A percentile compares a stretch with the other conserved stretches of the same genome.
Evolutionary conservation across 2,797 vertebrate genomes (phyloP).

Genomic region (Pteropus rufus): DNA sequence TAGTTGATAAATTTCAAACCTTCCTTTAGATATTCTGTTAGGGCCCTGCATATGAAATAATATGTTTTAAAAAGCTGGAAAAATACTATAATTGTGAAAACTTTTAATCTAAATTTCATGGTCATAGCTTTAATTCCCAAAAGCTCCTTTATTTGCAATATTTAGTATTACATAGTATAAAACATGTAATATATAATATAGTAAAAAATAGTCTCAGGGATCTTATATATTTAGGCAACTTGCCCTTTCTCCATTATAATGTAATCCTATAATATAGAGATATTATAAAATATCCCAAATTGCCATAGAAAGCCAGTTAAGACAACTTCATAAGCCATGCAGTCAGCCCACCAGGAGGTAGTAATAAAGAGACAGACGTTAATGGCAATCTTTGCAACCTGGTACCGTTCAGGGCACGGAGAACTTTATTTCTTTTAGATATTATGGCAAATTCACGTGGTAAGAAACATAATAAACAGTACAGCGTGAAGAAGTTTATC

Average conservation of each 20-base stretch:
- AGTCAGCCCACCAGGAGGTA: background rate
- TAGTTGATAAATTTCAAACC: background rate
- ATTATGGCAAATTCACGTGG: background rate
- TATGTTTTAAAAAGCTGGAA: background rate
- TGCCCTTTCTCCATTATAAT: background rate
- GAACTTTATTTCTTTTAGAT: background rate
- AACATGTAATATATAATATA: background rate
- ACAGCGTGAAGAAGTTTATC: background rate
- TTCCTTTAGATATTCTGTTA: background rate
- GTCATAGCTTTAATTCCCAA: background rate
- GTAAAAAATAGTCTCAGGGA: background rate
- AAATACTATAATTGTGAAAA: background rate
- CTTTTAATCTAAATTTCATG: background rate
- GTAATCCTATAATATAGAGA: background rate
- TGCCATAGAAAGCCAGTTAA: background rate
- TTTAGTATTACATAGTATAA: background rate
- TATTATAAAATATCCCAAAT: background rate
- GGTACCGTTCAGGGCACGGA: background rate
- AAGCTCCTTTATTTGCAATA: background rate
- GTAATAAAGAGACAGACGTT: background rate
- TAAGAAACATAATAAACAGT: background rate
- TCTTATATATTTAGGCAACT: background rate
- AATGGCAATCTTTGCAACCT: background rate
- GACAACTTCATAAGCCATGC: background rate
- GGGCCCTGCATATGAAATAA: background rate